phyloP scores from a whole-genome alignment of 1,140 invertebrate species.

The Drosophila mauritiana region DNA sequence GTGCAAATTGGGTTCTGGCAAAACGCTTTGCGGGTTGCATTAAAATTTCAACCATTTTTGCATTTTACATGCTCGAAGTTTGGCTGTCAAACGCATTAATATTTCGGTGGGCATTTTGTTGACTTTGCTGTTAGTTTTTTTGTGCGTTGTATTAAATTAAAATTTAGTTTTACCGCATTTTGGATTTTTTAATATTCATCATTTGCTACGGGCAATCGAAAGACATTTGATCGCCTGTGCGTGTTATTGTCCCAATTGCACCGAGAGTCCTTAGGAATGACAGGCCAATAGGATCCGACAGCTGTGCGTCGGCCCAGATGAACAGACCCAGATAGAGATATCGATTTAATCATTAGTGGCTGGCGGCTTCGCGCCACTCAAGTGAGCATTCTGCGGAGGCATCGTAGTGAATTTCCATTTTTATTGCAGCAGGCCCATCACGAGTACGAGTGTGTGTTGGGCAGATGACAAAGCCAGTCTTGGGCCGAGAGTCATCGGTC shows the following conservation, averaged over 20 bases:
- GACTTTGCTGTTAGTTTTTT: not conserved
- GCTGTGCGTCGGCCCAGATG: slow-evolving; percentile 47
- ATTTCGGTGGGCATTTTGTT: not conserved
- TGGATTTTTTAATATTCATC: not conserved
- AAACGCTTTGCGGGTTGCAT: slow-evolving; percentile 35
- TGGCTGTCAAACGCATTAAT: not conserved
- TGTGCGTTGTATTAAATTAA: not conserved
- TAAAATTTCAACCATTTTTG: slow-evolving; percentile 51
- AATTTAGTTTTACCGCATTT: not conserved
- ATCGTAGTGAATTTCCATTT: slow-evolving; percentile 76
- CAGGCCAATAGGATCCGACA: slow-evolving; percentile 47
- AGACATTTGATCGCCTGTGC: not conserved
- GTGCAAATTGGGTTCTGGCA: slow-evolving; percentile 28
- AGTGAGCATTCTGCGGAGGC: slow-evolving; percentile 56
- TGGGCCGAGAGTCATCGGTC: slow-evolving; percentile 5
- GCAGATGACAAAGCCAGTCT: slow-evolving; percentile 30
- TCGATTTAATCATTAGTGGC: slow-evolving; percentile 80
- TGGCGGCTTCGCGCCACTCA: slow-evolving; percentile 33
- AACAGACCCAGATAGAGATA: slow-evolving; percentile 63
- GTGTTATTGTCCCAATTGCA: not conserved
- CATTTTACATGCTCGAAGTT: slow-evolving; percentile 44
- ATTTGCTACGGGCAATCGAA: no score
- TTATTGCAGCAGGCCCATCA: slow-evolving; percentile 54
- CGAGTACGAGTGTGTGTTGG: not conserved
- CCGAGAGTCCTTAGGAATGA: slow-evolving; percentile 40